phyloP scores from a whole-genome alignment of 2,113 vertebrate genomes.

The Kryptolebias marmoratus region DNA sequence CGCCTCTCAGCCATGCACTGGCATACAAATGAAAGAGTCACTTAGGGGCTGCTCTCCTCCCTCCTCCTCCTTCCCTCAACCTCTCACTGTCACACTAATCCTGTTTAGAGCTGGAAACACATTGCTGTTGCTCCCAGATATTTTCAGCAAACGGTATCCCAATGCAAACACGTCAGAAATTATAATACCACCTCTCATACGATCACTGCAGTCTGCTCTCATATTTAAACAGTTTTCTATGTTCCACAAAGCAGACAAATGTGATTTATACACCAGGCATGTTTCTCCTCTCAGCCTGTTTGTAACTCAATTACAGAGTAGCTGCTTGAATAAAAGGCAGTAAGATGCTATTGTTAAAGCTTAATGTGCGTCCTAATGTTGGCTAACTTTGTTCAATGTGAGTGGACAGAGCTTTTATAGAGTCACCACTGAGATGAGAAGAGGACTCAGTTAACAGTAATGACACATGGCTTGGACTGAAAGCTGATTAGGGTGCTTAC shows the following conservation, averaged over 20 bases:
- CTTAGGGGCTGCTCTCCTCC: conserved; percentile 64
- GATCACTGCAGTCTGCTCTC: conserved; percentile 13
- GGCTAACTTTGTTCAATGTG: conserved; percentile 20
- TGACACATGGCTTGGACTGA: conserved; percentile 12
- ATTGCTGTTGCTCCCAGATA: conserved; percentile 38
- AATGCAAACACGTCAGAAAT: conserved; percentile 40
- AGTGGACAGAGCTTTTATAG: conserved; percentile 46
- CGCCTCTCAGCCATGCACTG: conserved; percentile 75
- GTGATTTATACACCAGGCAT: conserved; percentile 59
- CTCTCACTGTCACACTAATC: conserved; percentile 73
- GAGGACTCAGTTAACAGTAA: conserved; percentile 25
- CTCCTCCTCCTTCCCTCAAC: conserved; percentile 37
- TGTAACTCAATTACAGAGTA: conserved; percentile 65
- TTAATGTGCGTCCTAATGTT: conserved; percentile 61
- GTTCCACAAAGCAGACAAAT: conserved; percentile 15
- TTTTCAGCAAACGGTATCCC: conserved; percentile 55
- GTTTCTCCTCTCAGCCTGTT: conserved; percentile 49
- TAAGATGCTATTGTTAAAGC: conserved; percentile 68
- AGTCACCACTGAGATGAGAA: conserved; percentile 6
- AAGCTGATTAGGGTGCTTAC: conserved; percentile 32
- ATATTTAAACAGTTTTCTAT: conserved; percentile 16
- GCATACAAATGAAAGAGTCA: conserved; percentile 81
- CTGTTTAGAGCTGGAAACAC: conserved; percentile 64
- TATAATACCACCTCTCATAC: conserved; percentile 38
- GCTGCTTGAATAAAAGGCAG: conserved; percentile 64